These are phyloP conservation scores for Cotesia vestalis DNA, from an alignment of 1,140 invertebrate genomes.

Conservation along the genomic window DNA sequence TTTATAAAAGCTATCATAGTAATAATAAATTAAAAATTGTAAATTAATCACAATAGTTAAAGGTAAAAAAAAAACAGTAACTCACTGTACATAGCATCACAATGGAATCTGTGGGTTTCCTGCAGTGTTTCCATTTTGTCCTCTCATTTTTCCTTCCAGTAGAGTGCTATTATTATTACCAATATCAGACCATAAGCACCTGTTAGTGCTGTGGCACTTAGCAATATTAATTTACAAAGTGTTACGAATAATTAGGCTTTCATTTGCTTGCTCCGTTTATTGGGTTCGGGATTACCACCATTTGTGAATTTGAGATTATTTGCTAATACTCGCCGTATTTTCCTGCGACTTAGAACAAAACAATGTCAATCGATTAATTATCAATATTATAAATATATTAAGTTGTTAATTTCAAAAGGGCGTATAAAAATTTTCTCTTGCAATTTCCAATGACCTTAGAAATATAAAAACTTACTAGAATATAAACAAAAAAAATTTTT, in stretches of 20 bases:
- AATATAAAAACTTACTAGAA: too few relatives aligned
- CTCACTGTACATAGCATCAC: conserved; percentile 77
- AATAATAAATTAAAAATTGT: conserved; percentile 33
- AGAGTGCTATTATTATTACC: conserved; percentile 85
- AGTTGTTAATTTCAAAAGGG: background rate
- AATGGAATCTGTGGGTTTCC: conserved; percentile 88
- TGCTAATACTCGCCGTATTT: conserved; percentile 82
- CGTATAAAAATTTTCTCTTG: too few relatives aligned
- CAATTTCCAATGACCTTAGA: too few relatives aligned
- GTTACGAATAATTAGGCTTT: conserved; percentile 94
- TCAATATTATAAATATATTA: background rate
- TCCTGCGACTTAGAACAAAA: conserved; percentile 49
- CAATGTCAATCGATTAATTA: conserved; percentile 17
- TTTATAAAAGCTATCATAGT: conserved; percentile 10
- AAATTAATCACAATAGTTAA: conserved; percentile 41
- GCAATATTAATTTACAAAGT: conserved; percentile 90
- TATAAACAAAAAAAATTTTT: too few relatives aligned
- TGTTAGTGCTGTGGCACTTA: conserved; percentile 89
- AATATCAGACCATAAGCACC: conserved; percentile 88
- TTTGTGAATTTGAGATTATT: conserved; percentile 97
- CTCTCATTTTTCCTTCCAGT: conserved; percentile 92
- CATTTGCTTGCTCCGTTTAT: conserved; percentile 80
- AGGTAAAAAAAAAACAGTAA: conserved; percentile 3
- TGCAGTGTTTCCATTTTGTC: conserved; percentile 90
- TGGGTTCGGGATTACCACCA: conserved; percentile 93